A percentile compares a stretch with the other conserved stretches of the same genome.
These are phyloP conservation scores for Scotopteryx bipunctaria DNA, from an alignment of 2,888 invertebrate genomes.

Conservation along the genomic window DNA sequence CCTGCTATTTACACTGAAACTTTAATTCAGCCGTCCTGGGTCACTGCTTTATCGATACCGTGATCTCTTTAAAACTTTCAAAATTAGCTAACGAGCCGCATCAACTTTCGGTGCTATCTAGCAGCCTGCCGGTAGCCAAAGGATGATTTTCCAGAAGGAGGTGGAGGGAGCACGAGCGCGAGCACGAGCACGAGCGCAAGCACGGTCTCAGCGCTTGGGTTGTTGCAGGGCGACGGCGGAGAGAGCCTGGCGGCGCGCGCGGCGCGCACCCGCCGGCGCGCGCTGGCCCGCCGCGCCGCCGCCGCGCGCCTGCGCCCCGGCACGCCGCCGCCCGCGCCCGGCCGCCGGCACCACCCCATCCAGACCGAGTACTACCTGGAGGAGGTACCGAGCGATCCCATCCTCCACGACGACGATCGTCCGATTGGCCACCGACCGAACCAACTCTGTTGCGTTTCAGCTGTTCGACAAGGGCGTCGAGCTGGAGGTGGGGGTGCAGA, in stretches of 20 bases:
- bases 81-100: no score
- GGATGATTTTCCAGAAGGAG: no score
- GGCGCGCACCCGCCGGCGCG: constrained; percentile 84
- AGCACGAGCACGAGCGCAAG: no score
- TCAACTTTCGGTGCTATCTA: no score
- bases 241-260: constrained; percentile 65
- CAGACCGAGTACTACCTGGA: constrained; percentile 96
- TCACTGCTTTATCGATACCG: no score
- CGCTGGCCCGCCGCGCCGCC: constrained; percentile 88
- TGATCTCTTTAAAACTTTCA: no score
- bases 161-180: no score
- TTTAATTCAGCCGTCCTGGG: no score
- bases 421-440: constrained; percentile 85
- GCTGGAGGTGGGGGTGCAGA: constrained; percentile 91
- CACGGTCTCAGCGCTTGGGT: not conserved
- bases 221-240: constrained; percentile 68
- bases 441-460: constrained; percentile 68
- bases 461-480: constrained; percentile 89
- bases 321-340: constrained; percentile 91
- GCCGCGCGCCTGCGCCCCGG: constrained; percentile 86
- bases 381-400: constrained; percentile 80
- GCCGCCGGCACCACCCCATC: constrained; percentile 92
- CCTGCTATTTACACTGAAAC: not conserved
- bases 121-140: no score
- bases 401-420: constrained; percentile 87